These are phyloP conservation scores for Myotis planiceps DNA, from an alignment of 2,797 vertebrate species.

Conservation along the genomic window DNA sequence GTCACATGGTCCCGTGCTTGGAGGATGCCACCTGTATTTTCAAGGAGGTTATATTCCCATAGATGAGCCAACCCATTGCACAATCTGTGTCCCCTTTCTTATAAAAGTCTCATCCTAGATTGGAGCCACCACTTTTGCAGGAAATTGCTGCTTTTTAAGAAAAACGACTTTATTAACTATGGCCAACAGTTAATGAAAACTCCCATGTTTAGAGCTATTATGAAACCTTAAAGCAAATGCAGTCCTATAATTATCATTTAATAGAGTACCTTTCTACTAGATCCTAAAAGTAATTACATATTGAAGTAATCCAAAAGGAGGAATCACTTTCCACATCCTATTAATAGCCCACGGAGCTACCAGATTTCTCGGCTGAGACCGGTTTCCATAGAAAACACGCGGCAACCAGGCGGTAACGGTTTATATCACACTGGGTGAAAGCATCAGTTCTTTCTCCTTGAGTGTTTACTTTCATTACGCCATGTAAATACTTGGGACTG, in stretches of 20 bases:
- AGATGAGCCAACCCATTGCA: conserved; percentile 49
- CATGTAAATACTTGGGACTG: conserved; percentile 75
- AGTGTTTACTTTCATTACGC: conserved; percentile 75
- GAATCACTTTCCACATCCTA: conserved; percentile 84
- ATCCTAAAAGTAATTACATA: conserved; percentile 89
- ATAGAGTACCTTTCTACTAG: conserved; percentile 85
- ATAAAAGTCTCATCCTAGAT: conserved; percentile 53
- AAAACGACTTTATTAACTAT: conserved; percentile 86
- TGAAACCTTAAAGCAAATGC: conserved; percentile 86
- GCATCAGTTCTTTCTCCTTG: conserved; percentile 73
- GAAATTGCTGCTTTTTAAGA: conserved; percentile 81
- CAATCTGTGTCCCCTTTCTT: neutral
- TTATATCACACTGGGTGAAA: conserved; percentile 82
- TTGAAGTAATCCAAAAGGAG: conserved; percentile 84
- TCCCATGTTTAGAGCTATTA: conserved; percentile 83
- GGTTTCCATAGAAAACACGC: conserved; percentile 83
- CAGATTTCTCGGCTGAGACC: conserved; percentile 79
- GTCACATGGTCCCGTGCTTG: neutral
- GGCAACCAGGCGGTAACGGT: conserved; percentile 75
- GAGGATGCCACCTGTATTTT: neutral
- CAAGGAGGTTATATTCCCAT: neutral
- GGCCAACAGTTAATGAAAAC: conserved; percentile 85
- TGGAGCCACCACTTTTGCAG: conserved; percentile 62
- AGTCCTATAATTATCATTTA: conserved; percentile 86
- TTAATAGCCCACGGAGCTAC: conserved; percentile 86